Percentiles rank a stretch among this genome's conserved stretches.
Conservation (phyloP, 2,797 vertebrate genomes). For the Helostoma temminkii region DNA sequence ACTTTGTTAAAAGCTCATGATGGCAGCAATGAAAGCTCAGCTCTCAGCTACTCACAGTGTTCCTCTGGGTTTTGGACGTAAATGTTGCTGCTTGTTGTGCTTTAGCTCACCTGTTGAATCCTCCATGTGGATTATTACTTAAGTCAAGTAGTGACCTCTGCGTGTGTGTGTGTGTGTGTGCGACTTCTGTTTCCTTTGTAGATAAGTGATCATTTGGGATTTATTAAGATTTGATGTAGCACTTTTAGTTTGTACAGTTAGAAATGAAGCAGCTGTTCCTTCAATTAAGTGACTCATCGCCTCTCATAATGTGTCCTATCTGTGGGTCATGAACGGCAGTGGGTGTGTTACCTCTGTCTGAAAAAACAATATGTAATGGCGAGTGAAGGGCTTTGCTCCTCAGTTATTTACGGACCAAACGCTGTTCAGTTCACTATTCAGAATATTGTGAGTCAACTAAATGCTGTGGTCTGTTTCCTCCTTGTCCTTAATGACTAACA, state of each 20-base stretch:
- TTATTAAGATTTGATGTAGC: conserved; percentile 37
- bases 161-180: conserved; percentile 13
- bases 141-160: neutral
- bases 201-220: conserved; percentile 24
- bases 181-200: neutral
- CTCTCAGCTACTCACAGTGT: conserved; percentile 1
- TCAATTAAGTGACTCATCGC: conserved; percentile 73
- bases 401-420: conserved; percentile 31
- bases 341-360: conserved; percentile 22
- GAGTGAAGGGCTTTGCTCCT: conserved; percentile 26
- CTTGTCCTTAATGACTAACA: neutral
- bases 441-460: conserved; percentile 4
- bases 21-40: conserved; percentile 6
- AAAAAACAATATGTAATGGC: conserved; percentile 29
- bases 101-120: conserved; percentile 48
- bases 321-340: conserved; percentile 57
- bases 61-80: neutral
- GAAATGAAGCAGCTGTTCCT: conserved; percentile 41
- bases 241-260: conserved; percentile 44
- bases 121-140: conserved; percentile 14
- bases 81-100: neutral
- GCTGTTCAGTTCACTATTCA: neutral
- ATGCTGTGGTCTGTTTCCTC: neutral
- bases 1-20: conserved; percentile 40
- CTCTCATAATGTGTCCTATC: conserved; percentile 34